Evolutionary conservation across 2,113 vertebrate species (phyloP).

Genomic region (Cebidichthys violaceus): DNA sequence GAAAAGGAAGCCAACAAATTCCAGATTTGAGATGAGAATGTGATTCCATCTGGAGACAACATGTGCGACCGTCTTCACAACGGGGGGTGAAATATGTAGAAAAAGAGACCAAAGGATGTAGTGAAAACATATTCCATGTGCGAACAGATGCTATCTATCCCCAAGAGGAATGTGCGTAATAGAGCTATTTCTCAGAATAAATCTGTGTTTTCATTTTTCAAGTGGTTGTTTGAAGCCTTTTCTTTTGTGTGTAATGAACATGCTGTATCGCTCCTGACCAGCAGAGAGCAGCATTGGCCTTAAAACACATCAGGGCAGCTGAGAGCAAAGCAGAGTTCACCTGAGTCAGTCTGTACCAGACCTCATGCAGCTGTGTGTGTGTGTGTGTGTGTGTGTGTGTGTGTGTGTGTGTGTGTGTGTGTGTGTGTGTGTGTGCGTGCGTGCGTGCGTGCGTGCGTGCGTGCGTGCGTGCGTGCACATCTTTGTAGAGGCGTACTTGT

Average conservation of each 20-base stretch:
- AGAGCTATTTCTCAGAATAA: not conserved
- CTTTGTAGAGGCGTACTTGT: not conserved
- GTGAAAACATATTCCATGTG: constrained; percentile 41
- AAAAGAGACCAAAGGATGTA: constrained; percentile 47
- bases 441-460: not conserved
- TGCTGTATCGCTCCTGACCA: constrained; percentile 40
- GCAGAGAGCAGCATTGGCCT: constrained; percentile 54
- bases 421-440: not conserved
- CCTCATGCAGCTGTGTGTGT: not conserved
- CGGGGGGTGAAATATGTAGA: constrained; percentile 46
- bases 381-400: not conserved
- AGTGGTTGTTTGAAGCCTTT: not conserved
- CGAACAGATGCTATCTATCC: not conserved
- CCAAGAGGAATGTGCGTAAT: not conserved
- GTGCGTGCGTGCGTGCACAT: not conserved
- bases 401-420: not conserved
- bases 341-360: not conserved
- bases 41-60: constrained; percentile 70
- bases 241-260: not conserved
- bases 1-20: constrained; percentile 32
- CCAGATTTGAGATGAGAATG: constrained; percentile 30
- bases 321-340: not conserved
- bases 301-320: not conserved
- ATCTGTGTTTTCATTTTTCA: not conserved
- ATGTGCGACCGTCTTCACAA: constrained; percentile 45